A percentile compares a stretch with the other conserved stretches of the same genome.
Evolutionary conservation across 2,113 vertebrate genomes (phyloP).

Genomic region (Cheirogaleus medius): DNA sequence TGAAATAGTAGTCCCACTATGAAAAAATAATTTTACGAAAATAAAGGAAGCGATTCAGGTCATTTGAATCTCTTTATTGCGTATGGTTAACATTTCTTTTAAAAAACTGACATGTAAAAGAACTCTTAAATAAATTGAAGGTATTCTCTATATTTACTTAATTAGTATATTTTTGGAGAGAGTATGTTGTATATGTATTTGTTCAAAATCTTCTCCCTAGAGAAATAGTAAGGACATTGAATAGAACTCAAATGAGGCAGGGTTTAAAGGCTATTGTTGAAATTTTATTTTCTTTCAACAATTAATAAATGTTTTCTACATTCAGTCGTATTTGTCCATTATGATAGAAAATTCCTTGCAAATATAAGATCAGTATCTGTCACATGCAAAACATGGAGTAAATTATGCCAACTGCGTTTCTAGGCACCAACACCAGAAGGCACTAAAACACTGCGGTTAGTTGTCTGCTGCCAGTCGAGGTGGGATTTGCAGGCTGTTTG

Average conservation of each 20-base stretch:
- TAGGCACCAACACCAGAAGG: slow-evolving; percentile 85
- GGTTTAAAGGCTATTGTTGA: neutral
- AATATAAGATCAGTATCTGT: neutral
- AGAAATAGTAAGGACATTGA: neutral
- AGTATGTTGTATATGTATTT: neutral
- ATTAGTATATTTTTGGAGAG: neutral
- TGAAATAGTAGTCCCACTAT: neutral
- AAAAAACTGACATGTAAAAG: neutral
- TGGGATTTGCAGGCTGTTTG: accelerated
- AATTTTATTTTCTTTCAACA: slow-evolving; percentile 19
- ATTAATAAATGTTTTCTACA: neutral
- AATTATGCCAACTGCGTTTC: slow-evolving; percentile 77
- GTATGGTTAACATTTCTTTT: neutral
- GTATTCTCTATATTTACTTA: neutral
- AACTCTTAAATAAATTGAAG: neutral
- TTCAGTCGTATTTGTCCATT: neutral
- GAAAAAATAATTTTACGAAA: neutral
- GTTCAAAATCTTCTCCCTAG: neutral
- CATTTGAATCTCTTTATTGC: neutral
- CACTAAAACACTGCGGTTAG: slow-evolving; percentile 83
- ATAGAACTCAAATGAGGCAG: neutral
- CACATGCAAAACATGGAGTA: neutral
- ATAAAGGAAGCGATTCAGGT: neutral
- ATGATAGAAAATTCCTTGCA: neutral
- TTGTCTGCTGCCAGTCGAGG: slow-evolving; percentile 3